Evolutionary conservation across 2,113 vertebrate genomes (phyloP), one percentile per base, ranked within the genome.

Genomic region (Hymenochirus boettgeri): DNA sequence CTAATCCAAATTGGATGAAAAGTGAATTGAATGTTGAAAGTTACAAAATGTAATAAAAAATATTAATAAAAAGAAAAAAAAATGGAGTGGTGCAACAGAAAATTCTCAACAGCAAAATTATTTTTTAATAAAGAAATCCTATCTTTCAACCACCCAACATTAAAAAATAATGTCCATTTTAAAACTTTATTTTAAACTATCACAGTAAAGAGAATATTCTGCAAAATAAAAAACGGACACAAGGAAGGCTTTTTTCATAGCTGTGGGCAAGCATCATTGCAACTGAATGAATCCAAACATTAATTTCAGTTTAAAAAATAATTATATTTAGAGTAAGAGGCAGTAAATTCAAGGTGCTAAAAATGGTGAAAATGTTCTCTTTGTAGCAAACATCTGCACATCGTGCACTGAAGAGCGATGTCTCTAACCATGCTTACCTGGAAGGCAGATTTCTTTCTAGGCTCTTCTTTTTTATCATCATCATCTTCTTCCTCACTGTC

Each of bases 401-500:
- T 33, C 53, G 69, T 71, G 23, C 2, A 65, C 60, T 22, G 22
- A 3, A 21, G 61, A 64, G 22, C 19, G n/a, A 22, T 27, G 11
- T 22, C 8, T 35, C 29, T 33, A 57, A 7, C n/a, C 26, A 57
- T 42, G 57, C 56, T 15, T 86, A 98, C 96, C 95, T 96, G 96
- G 77, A 99, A 99, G 0, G 95, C 94, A 2, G 95, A 98, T 79
- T 90, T 99, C 74, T 85, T 92, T 0, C 89, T 90, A 1, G 72
- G 84, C 1, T 97, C 94, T 12, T 92, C 88, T 83, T 89, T 92
- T 31, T 91, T 86, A 2, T 89, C 87, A 56, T 99, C 95, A 54
- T 97, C 92, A 55, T 92, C 96, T 63, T 98, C 96, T 35, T 99
- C 96, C 89, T 98, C 96, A 67, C 96, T 99, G 73, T 99, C 96